Base-by-base conservation (phyloP, 2,113 vertebrate species). In the Pteropus alecto region DNA sequence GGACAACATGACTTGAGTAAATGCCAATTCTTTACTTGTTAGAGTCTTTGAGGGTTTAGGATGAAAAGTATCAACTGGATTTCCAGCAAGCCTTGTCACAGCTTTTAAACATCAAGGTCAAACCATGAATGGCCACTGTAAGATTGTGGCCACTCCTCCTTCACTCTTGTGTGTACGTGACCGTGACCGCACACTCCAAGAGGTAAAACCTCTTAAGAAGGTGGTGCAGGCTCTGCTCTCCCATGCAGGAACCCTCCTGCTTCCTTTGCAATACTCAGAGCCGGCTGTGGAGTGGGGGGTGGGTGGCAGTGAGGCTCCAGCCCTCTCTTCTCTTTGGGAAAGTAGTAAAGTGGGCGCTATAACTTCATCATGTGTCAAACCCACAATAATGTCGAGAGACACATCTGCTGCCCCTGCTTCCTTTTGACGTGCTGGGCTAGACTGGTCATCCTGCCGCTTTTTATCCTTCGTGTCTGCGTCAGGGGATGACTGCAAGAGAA, bases 11-110 rank as follows among this genome's bases (percentile, higher is more conserved):
- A 28, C 65, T 83, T 51, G 28, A 90, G 54, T 78, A 46, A 78
- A 92, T 63, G 70, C 65, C 67, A 33, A 83, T 18, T 48, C 1
- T 94, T 91, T 65, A 78, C 76, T 81, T 41, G 61, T 65, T 82
- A 63, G 54, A 43, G 61, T 83, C 85, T 90, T 92, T 51, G 11
- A 74, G 28, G 68, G 71, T 79, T 95, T 70, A 91, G 38, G 51
- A 83, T 74, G 68, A 91, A 61, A 91, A 41, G n/a, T 74, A 35
- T 63, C 43, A 18, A 26, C 67, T 38, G 30, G 84, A 54, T 79
- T 95, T 86, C 65, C 22, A 58, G 33, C 18, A 74, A 76, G 41
- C 21, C 28, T 58, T 70, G 7, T 76, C 41, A 38, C n/a, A 84
- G 54, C 76, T 94, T 51, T 51, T 58, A 65, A 70, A 73, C 33